Evolutionary conservation across 1,140 invertebrate genomes (phyloP).

Genomic region (Micrasema longulum): DNA sequence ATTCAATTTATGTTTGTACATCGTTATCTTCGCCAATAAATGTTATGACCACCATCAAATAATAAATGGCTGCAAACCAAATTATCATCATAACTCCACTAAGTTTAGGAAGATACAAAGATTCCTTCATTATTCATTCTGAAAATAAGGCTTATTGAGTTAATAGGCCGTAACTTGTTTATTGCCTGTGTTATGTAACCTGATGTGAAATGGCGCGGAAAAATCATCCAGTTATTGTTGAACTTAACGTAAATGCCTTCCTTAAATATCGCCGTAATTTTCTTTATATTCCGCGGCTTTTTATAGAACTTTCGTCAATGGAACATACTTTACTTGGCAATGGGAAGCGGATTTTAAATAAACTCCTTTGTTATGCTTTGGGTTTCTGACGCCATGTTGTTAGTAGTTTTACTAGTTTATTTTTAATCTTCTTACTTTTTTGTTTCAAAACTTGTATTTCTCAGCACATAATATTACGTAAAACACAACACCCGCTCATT

Average conservation of each 20-base stretch:
- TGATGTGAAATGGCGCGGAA: slow-evolving; percentile 24
- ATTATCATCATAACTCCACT: slow-evolving; percentile 15
- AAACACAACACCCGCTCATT: too few relatives aligned
- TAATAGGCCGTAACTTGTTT: slow-evolving; percentile 27
- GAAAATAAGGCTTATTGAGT: slow-evolving; percentile 25
- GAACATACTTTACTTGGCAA: too few relatives aligned
- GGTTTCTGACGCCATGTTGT: too few relatives aligned
- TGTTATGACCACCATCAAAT: slow-evolving; percentile 21
- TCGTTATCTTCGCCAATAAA: slow-evolving; percentile 18
- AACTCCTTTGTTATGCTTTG: too few relatives aligned
- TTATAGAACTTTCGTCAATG: not conserved
- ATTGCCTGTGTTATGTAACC: slow-evolving; percentile 15
- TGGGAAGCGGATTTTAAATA: too few relatives aligned
- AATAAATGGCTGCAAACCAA: slow-evolving; percentile 11
- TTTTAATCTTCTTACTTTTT: too few relatives aligned
- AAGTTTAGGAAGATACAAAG: slow-evolving; percentile 20
- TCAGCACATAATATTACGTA: too few relatives aligned
- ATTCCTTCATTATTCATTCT: slow-evolving; percentile 30
- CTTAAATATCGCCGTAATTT: slow-evolving; percentile 20
- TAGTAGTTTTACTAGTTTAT: too few relatives aligned
- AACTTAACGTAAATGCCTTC: slow-evolving; percentile 11
- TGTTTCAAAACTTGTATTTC: too few relatives aligned
- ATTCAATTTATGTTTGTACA: too few relatives aligned
- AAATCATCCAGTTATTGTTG: slow-evolving; percentile 28
- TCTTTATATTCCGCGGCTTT: not conserved